Evolutionary conservation across 2,888 invertebrate genomes (phyloP), one percentile per base, ranked within the genome.

Genomic region (Troides oblongomaculatus): DNA sequence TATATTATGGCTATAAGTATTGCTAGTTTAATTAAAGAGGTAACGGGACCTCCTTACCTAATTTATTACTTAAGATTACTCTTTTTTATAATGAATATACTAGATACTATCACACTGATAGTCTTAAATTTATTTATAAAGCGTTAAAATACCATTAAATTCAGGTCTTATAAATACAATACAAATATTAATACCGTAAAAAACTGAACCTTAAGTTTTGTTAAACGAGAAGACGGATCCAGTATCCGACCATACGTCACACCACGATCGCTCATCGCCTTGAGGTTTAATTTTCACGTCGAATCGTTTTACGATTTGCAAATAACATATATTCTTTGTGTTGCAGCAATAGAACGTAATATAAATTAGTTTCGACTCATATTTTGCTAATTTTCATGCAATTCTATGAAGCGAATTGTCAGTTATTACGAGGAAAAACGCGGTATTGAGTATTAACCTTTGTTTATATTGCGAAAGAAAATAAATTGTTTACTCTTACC

Each of bases 281-380:
- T 30, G 23, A 43, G 30, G 36, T 30, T 68, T 68, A 62, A 68
- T 68, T 57, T 63, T 63, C 58, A 63, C 57, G 18, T 50, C 62
- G 58, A 68, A 68, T 63, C 43, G 62, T 62, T 62, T 63, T 12
- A 46, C 1, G 14, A 58, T 68, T 56, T 25, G 57, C 43, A 46
- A 59, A 46, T 46, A 46, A 58, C 68, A 68, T 63, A 68, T 60
- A 64, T 59, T 64, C 68, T 53, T 68, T 68, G 63, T 64, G 18
- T 59, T 59, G 25, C 39, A 23, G 36, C 59, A 64, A 68, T 68
- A 60, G 36, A 57, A 68, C 23, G 8, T n/a, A 57, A 2, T 39
- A 39, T 53, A n/a, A 17, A 68, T 68, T 68, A 53, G 64, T 68
- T 59, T 23, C 64, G 64, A 23, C 2, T 64, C 46, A 64, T 60